Base-by-base conservation (phyloP, 1,140 invertebrate species). In the Drosophila kurseongensis region DNA sequence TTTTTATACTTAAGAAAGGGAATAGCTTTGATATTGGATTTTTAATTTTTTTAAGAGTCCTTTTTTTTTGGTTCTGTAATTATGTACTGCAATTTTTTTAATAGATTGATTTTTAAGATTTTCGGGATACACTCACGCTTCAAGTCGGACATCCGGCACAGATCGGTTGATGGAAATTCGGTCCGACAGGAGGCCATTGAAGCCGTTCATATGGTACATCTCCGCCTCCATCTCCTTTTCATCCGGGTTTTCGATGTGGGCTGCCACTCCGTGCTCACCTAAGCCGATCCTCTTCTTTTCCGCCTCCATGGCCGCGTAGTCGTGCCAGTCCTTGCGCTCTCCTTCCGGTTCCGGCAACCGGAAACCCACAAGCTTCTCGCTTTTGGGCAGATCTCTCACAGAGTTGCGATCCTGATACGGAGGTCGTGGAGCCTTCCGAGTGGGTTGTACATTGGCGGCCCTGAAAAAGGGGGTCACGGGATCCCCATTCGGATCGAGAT, bases 141-240 rank as follows among this genome's bases (percentile, higher is more conserved):
- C 72, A 81, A 96, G 94, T 32, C 97, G 92, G 62, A 97, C 96
- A 83, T 97, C 97, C 32, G 95, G 95, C 29, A 97, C 62, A 1
- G 96, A 95, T 59, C 97, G 93, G 91, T 97, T 95, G 5, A 97
- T 55, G 0, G 96, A 95, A 54, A 97, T 97, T 61, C 94, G 93
- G 90, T 97, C 97, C 65, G 96, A 97, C n/a, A 95, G 93, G 5
- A 95, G 94, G 0, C 95, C 97, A 92, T 97, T 97, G 77, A 97
- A 97, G 12, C 97, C 97, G 91, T 97, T 97, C 35, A 94, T 94
- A 81, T 94, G 93, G 86, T 96, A 97, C 1, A 97, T 79, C 69
- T 94, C 90, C 32, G 94, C 93, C 35, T 94, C 93, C 9, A 86
- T 18, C 12, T 93, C 92, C 14, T 94, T 94, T 27, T 93, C 78